Percentiles rank a stretch among this genome's conserved stretches.
Conservation (phyloP, 1,140 invertebrate genomes). For the Diorhabda sublineata region DNA sequence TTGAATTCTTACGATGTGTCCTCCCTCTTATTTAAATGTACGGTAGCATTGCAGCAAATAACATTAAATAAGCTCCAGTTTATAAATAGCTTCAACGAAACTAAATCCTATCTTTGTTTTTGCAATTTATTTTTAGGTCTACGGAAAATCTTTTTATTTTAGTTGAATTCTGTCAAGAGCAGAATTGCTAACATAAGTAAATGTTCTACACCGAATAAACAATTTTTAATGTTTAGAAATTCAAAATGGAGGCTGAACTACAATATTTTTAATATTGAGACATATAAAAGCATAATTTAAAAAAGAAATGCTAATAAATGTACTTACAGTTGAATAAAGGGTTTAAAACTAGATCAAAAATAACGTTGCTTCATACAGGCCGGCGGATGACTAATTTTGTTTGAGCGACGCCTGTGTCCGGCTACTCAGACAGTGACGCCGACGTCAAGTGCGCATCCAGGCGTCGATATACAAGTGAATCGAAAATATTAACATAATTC, state of each 20-base stretch:
- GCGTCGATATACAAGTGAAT: not conserved
- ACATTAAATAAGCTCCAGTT: slow-evolving; percentile 3
- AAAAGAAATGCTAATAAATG: not conserved
- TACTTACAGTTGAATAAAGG: slow-evolving; percentile 5
- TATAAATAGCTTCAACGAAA: slow-evolving; percentile 11
- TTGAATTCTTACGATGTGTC: no score
- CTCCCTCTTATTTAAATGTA: no score
- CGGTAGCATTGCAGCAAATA: no score
- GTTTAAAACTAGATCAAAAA: slow-evolving; percentile 8
- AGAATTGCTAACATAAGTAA: not conserved
- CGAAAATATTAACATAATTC: not conserved
- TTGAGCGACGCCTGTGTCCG: slow-evolving; percentile 29
- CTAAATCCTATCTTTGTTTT: slow-evolving; percentile 9
- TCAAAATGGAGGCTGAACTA: no score
- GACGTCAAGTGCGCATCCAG: slow-evolving; percentile 19
- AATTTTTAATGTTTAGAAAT: no score
- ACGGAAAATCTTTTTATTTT: slow-evolving; percentile 1
- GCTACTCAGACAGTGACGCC: slow-evolving; percentile 25
- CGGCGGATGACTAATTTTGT: slow-evolving; percentile 40
- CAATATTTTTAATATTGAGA: no score
- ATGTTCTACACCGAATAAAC: no score
- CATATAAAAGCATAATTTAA: no score
- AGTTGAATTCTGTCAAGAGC: not conserved
- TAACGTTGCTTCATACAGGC: slow-evolving; percentile 24
- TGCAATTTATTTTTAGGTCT: slow-evolving; percentile 10